Conservation (phyloP, 1,140 invertebrate genomes). For the Cyclina sinensis region DNA sequence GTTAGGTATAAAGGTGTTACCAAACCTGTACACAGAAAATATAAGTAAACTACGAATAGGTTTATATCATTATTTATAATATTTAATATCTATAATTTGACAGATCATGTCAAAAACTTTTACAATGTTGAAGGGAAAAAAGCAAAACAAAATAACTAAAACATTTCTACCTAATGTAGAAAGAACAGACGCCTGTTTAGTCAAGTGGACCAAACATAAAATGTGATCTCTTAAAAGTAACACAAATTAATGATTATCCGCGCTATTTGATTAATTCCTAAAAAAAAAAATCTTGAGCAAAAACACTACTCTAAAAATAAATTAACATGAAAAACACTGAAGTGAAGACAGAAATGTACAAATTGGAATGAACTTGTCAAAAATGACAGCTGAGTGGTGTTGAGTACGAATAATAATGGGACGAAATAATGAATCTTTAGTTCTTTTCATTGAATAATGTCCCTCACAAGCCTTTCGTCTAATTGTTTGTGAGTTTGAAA, state of each 20-base stretch:
- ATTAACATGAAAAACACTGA: conserved; percentile 65
- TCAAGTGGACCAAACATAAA: not conserved
- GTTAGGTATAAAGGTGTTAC: no score
- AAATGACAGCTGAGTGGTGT: conserved; percentile 62
- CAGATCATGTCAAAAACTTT: not conserved
- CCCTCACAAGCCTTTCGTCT: conserved; percentile 25
- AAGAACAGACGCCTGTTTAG: not conserved
- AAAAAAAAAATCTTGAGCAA: conserved; percentile 66
- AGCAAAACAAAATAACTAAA: conserved; percentile 6
- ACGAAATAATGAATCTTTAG: conserved; percentile 54
- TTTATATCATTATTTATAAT: conserved; percentile 1
- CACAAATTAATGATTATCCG: not conserved
- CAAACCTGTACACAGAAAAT: not conserved
- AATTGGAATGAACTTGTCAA: conserved; percentile 60
- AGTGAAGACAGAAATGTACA: conserved; percentile 53
- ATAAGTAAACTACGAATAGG: not conserved
- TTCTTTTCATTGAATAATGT: conserved; percentile 51
- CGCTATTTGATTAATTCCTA: conserved; percentile 20
- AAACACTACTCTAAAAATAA: conserved; percentile 64
- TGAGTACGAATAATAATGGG: conserved; percentile 52
- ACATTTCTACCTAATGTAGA: not conserved
- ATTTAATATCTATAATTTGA: conserved; percentile 33
- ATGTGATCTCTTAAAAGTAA: not conserved
- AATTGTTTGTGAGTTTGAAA: conserved; percentile 58
- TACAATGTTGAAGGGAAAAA: not conserved